These are phyloP conservation scores for Parapristionchus giblindavisi DNA, from an alignment of 2,888 invertebrate species.

Conservation along the genomic window DNA sequence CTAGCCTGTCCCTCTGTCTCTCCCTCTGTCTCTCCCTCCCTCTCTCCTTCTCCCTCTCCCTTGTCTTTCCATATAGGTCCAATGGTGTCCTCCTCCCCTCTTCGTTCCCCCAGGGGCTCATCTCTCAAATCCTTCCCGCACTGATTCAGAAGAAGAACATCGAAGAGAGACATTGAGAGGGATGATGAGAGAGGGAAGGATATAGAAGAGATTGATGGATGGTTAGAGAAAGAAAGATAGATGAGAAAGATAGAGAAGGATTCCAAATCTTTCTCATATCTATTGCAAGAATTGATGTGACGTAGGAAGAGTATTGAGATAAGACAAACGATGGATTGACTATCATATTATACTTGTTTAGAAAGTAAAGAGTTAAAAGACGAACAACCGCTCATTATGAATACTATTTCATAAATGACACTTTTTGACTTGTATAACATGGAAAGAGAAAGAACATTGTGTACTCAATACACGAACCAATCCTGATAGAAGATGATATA, in stretches of 20 bases:
- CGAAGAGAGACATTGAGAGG: too few relatives aligned
- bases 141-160: conserved; percentile 22
- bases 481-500: too few relatives aligned
- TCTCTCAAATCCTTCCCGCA: conserved; percentile 29
- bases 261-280: too few relatives aligned
- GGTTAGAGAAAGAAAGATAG: not conserved
- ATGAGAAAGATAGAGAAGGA: not conserved
- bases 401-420: too few relatives aligned
- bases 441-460: too few relatives aligned
- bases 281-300: not conserved
- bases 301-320: too few relatives aligned
- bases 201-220: not conserved
- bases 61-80: not conserved
- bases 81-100: not conserved
- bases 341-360: too few relatives aligned
- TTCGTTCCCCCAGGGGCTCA: conserved; percentile 30
- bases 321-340: too few relatives aligned
- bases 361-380: too few relatives aligned
- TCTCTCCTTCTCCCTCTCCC: not conserved
- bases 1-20: not conserved
- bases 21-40: not conserved
- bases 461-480: too few relatives aligned
- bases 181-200: not conserved
- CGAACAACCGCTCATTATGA: too few relatives aligned
- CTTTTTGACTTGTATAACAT: too few relatives aligned